Conservation (phyloP, 2,888 invertebrate species). For the Caenorhabditis becei region DNA sequence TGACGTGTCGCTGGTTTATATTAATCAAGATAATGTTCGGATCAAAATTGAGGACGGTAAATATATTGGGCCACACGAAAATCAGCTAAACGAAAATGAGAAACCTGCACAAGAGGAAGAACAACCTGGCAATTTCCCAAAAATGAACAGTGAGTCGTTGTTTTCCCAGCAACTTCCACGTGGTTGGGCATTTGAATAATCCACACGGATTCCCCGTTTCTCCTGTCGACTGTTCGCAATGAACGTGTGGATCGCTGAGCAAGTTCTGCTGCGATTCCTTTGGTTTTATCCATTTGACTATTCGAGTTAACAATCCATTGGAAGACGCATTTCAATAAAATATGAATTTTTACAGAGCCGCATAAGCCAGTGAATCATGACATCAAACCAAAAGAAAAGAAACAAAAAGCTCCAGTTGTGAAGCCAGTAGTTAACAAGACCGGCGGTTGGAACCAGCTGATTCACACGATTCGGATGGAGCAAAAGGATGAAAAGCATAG, state of each 20-base stretch:
- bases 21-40: not conserved
- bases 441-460: too few species aligned
- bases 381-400: too few species aligned
- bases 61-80: not conserved
- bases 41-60: not conserved
- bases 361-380: too few species aligned
- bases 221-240: not conserved
- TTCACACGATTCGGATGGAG: too few species aligned
- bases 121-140: not conserved
- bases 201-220: too few species aligned
- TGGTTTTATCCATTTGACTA: not conserved
- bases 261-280: not conserved
- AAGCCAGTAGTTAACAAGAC: too few species aligned
- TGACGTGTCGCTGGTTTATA: not conserved
- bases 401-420: too few species aligned
- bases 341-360: too few species aligned
- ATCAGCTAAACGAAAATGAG: not conserved
- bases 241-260: not conserved
- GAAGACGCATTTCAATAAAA: too few species aligned
- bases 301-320: not conserved
- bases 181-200: too few species aligned
- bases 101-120: not conserved
- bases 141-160: not conserved
- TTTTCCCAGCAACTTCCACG: not conserved
- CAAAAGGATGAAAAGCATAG: too few species aligned